Conservation (phyloP, 2,888 invertebrate genomes). For the Drosophila picticornis region DNA sequence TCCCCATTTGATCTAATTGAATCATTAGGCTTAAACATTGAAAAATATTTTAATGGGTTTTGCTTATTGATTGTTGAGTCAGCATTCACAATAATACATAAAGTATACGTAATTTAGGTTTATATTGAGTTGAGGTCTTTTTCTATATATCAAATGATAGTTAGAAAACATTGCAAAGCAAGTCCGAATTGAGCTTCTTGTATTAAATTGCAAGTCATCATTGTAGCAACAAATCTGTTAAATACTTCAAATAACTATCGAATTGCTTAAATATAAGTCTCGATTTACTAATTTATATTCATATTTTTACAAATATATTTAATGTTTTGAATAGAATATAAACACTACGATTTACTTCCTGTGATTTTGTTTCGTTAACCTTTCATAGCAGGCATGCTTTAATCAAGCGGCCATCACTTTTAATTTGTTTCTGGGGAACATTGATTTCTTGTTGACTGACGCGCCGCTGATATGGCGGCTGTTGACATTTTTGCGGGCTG, state of each 20-base stretch:
- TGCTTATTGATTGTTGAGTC: slow-evolving; percentile 20
- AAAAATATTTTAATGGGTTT: slow-evolving; percentile 1
- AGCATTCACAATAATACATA: neutral
- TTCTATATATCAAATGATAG: neutral
- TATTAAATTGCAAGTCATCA: neutral
- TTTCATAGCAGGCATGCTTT: slow-evolving; percentile 11
- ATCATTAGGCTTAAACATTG: slow-evolving; percentile 18
- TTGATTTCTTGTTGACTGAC: slow-evolving; percentile 22
- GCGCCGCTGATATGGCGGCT: slow-evolving; percentile 40
- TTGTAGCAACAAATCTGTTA: neutral
- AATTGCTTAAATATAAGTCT: neutral
- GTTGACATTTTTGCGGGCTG: slow-evolving; percentile 28
- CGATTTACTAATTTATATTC: neutral
- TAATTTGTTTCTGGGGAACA: slow-evolving; percentile 20
- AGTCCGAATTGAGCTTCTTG: neutral
- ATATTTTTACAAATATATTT: too few relatives aligned
- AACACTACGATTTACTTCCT: neutral
- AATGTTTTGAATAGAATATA: neutral
- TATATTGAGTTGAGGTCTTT: neutral
- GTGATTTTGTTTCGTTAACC: slow-evolving; percentile 1
- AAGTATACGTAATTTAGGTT: neutral
- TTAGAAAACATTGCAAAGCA: slow-evolving; percentile 3
- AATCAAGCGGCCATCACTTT: slow-evolving; percentile 28
- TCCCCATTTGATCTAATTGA: neutral
- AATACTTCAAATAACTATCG: neutral